phyloP scores from a whole-genome alignment of 2,113 vertebrate species.

The Ptilonorhynchus violaceus region DNA sequence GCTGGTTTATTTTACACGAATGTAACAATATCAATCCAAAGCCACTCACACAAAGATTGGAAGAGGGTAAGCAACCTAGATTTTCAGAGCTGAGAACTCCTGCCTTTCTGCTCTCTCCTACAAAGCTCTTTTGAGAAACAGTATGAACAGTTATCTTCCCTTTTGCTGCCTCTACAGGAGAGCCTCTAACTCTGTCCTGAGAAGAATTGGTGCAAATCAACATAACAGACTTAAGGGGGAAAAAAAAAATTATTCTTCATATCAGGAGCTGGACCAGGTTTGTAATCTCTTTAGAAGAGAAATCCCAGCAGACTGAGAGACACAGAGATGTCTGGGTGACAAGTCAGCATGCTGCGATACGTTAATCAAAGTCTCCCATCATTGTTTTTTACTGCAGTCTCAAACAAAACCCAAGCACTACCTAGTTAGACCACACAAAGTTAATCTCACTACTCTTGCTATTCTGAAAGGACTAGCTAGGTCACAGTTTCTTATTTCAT shows the following conservation, averaged over 20 bases:
- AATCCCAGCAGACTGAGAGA: not conserved
- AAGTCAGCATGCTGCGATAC: rapidly evolving
- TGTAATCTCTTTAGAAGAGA: not conserved
- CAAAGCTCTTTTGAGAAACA: not conserved
- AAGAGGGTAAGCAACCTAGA: not conserved
- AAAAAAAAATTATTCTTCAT: not conserved
- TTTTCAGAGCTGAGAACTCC: not conserved
- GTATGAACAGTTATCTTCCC: not conserved
- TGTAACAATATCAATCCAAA: not conserved
- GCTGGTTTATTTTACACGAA: not conserved
- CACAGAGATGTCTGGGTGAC: not conserved
- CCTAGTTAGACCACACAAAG: not conserved
- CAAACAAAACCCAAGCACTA: not conserved
- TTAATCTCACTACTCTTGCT: not conserved
- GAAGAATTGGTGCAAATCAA: not conserved
- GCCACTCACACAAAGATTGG: not conserved
- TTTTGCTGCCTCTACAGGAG: not conserved
- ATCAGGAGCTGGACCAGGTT: not conserved
- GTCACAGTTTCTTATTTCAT: not conserved
- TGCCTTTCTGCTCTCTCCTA: not conserved
- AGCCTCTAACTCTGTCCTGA: not conserved
- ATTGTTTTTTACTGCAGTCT: not conserved
- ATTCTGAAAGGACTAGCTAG: not conserved
- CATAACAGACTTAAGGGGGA: not conserved
- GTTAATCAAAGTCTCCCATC: not conserved